Evolutionary conservation across 2,113 vertebrate species (phyloP).

Genomic region (Pseudonaja textilis): DNA sequence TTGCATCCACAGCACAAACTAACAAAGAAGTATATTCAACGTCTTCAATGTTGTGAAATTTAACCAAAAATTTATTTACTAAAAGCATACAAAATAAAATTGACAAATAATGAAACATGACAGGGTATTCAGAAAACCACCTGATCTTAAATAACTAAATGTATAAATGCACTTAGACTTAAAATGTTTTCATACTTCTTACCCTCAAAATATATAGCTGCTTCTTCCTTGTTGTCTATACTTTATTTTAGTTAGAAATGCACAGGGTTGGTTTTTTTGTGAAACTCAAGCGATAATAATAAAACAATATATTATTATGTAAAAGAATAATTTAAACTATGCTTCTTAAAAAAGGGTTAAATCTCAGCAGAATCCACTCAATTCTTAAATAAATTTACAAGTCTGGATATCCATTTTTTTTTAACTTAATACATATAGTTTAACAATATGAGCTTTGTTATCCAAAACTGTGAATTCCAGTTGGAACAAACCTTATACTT

Average conservation of each 20-base stretch:
- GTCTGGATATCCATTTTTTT: slow-evolving; percentile 40
- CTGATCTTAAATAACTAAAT: slow-evolving; percentile 1
- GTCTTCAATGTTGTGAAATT: neutral
- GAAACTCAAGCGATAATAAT: slow-evolving; percentile 2
- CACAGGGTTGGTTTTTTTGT: slow-evolving; percentile 25
- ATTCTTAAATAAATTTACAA: slow-evolving; percentile 54
- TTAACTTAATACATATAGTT: slow-evolving; percentile 42
- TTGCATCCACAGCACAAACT: neutral
- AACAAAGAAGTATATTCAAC: neutral
- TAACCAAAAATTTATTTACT: neutral
- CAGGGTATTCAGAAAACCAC: neutral
- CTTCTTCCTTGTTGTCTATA: neutral
- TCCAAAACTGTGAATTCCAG: neutral
- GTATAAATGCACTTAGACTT: neutral
- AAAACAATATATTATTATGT: slow-evolving; percentile 43
- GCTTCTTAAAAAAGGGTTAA: slow-evolving; percentile 42
- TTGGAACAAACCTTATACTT: neutral
- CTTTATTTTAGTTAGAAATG: slow-evolving; percentile 32
- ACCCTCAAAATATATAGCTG: neutral
- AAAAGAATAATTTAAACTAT: slow-evolving; percentile 50
- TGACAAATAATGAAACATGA: neutral
- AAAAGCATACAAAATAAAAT: neutral
- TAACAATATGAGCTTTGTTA: slow-evolving; percentile 23
- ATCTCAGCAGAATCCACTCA: slow-evolving; percentile 42
- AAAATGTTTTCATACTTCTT: neutral